Evolutionary conservation across 1,140 invertebrate species (phyloP), one percentile per base, ranked within the genome.

Genomic region (Antheraea mylitta): DNA sequence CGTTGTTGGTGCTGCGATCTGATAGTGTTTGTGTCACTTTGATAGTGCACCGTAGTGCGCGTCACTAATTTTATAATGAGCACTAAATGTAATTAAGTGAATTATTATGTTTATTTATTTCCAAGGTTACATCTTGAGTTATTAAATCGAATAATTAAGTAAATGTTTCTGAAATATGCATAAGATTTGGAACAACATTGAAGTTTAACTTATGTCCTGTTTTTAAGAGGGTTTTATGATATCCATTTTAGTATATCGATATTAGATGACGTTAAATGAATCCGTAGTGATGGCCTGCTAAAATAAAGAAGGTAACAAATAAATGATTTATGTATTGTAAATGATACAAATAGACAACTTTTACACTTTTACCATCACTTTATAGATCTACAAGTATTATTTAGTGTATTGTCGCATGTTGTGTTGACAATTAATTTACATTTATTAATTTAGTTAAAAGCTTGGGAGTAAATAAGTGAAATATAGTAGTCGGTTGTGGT

Each of bases 381-480:
- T 30, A 1, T 30, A 30, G 22, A 30, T 30, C 22, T 30, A 4
- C 22, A 30, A 1, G 22, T 30, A 30, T 1, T n/a, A n/a, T n/a
- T n/a, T 30, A 30, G 22, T 30, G 4, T 30, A 4, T 30, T 30
- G 22, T 75, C 30, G 68, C 66, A 70, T 73, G 67, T 58, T 67
- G 62, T 68, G 60, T 61, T 62, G 63, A 37, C 42, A 48, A 68
- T 68, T 62, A 66, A 66, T 58, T 72, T 68, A 68, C 7, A 68
- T n/a, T n/a, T 62, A 36, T 64, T 72, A 68, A 72, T 72, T 66
- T 72, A 38, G 37, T 68, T 72, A 66, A 72, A 72, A 72, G 66
- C 67, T 59, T 66, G 30, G 48, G 68, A 67, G 70, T 68, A 37
- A 71, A 71, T 62, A 38, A 63, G 64, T 71, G 18, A 11, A 53